Percentiles rank a stretch among this genome's conserved stretches.
Conservation (phyloP, 2,797 vertebrate genomes). For the Cephalopachus bancanus region DNA sequence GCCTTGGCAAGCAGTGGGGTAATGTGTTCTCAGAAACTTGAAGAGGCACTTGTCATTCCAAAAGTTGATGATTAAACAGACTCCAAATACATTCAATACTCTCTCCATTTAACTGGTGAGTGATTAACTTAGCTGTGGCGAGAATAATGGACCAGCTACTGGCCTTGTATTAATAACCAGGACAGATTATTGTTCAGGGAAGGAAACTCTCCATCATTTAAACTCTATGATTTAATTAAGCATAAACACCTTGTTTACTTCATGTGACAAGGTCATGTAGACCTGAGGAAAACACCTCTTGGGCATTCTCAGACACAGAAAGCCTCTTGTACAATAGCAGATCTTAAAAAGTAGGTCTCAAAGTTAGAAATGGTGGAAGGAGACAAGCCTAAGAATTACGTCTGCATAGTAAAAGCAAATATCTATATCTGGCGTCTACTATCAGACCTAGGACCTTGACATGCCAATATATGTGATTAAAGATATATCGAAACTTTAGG, state of each 20-base stretch:
- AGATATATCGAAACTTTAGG: background rate
- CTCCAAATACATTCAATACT: background rate
- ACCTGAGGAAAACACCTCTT: background rate
- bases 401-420: background rate
- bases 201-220: background rate
- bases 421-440: background rate
- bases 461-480: background rate
- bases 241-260: background rate
- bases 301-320: background rate
- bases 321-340: background rate
- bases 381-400: background rate
- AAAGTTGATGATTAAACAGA: slow-evolving; percentile 59
- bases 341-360: background rate
- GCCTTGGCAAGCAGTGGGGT: background rate
- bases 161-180: background rate
- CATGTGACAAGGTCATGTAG: background rate
- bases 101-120: slow-evolving; percentile 2
- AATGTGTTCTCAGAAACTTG: slow-evolving; percentile 5
- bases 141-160: background rate
- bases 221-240: background rate
- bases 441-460: background rate
- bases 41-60: background rate
- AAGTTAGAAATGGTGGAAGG: background rate
- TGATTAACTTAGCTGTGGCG: slow-evolving; percentile 20
- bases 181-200: background rate